Evolutionary conservation across 2,888 invertebrate species (phyloP), one percentile per base, ranked within the genome.

Genomic region (Notodonta dromedarius): DNA sequence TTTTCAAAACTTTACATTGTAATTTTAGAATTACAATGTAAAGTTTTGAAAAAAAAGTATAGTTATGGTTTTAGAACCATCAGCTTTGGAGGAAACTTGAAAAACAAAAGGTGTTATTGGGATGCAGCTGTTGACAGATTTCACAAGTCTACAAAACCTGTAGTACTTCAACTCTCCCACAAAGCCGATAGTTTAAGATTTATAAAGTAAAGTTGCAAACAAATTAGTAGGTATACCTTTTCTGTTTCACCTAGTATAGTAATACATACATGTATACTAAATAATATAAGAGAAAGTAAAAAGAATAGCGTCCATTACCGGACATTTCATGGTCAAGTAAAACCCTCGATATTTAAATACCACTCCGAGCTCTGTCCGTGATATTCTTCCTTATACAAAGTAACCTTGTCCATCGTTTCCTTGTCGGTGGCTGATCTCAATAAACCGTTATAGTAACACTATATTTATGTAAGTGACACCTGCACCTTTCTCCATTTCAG

Each of bases 331-430:
- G 54, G 54, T 54, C 54, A 54, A n/a, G 39, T 5, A 56, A 56
- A 56, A 32, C 56, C 56, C 42, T 56, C 44, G 56, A 44, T 56
- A 42, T 56, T 56, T 56, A 44, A 56, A 56, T 44, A 42, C 16
- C 56, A 42, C 40, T 56, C 56, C 16, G 56, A 56, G 42, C 44
- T 56, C 54, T 39, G 54, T 39, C 54, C 55, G 14, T 55, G 56
- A 24, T 42, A 56, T 56, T 56, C 56, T 44, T 56, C 56, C 56
- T 44, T 56, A 24, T 56, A 24, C 11, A 56, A 35, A 39, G 24
- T 24, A 56, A 56, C 56, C 56, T 56, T 56, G 56, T 56, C 42
- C 56, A 14, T 44, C 56, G 44, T 56, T 56, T 56, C 56, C 56
- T 56, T 13, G 56, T 56, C 55, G 44, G 16, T 12, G 39, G 54